Conservation (phyloP, 2,888 invertebrate species). For the Drosophila eohydei region DNA sequence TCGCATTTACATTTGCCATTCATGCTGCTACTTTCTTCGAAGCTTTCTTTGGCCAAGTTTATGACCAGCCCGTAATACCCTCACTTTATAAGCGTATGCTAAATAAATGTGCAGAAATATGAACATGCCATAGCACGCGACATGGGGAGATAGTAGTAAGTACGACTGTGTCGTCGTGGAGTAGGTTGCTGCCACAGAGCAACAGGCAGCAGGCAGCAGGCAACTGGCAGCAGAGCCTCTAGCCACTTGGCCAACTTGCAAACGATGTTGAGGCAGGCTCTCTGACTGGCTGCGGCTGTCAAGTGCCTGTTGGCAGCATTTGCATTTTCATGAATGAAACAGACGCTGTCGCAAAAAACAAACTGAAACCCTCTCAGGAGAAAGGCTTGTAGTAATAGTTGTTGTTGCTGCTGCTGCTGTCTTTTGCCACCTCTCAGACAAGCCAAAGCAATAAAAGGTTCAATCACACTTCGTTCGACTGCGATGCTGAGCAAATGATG, state of each 20-base stretch:
- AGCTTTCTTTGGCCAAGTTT: not conserved
- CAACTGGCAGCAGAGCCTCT: conserved; percentile 45
- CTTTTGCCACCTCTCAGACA: conserved; percentile 44
- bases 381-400: conserved; percentile 49
- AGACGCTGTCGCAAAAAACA: conserved; percentile 25
- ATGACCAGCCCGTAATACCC: not conserved
- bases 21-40: not conserved
- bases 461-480: conserved; percentile 67
- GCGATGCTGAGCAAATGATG: conserved; percentile 63
- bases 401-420: conserved; percentile 23
- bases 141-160: conserved; percentile 73
- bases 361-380: conserved; percentile 36
- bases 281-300: conserved; percentile 61
- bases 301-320: conserved; percentile 63
- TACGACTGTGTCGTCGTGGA: conserved; percentile 42
- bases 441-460: conserved; percentile 67
- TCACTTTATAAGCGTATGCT: conserved; percentile 22
- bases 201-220: conserved; percentile 18
- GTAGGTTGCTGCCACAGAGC: conserved; percentile 19
- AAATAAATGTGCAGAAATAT: conserved; percentile 52
- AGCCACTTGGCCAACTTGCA: conserved; percentile 67
- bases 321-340: conserved; percentile 77
- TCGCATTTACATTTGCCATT: not conserved
- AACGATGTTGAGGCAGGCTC: conserved; percentile 23
- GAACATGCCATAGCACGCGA: conserved; percentile 71